phyloP scores from a whole-genome alignment of 2,888 invertebrate species.

The Tolmerus cingulatus region DNA sequence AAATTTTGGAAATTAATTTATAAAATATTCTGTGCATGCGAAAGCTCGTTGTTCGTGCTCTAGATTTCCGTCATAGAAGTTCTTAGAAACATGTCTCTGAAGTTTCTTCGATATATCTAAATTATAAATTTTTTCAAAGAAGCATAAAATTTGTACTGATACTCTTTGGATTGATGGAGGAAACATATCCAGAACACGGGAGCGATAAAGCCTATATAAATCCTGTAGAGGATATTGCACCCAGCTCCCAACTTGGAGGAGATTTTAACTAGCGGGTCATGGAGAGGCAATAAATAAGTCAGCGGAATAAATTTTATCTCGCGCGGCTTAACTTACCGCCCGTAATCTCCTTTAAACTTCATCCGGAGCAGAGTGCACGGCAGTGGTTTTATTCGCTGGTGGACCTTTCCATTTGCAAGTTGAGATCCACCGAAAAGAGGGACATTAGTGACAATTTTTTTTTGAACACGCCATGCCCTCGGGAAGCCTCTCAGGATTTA shows the following conservation, averaged over 20 bases:
- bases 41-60: neutral
- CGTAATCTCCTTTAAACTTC: constrained; percentile 43
- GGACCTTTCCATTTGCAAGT: constrained; percentile 31
- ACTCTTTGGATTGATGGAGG: neutral
- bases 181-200: neutral
- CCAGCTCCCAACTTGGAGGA: neutral
- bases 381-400: neutral
- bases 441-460: constrained; percentile 29
- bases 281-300: constrained; percentile 43
- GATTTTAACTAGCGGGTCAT: constrained; percentile 40
- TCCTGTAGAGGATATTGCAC: neutral
- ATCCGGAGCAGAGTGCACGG: constrained; percentile 3
- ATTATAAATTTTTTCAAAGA: neutral
- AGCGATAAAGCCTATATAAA: neutral
- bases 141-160: neutral
- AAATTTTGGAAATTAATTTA: neutral
- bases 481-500: constrained; percentile 15
- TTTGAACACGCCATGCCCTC: neutral
- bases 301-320: constrained; percentile 39
- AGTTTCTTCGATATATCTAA: neutral
- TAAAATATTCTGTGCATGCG: neutral
- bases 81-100: neutral
- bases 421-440: neutral
- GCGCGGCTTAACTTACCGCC: constrained; percentile 24
- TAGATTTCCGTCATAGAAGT: neutral